Evolutionary conservation across 35 echinoderm and acorn worm species (phyloP).

Genomic region (Apostichopus parvimensis): DNA sequence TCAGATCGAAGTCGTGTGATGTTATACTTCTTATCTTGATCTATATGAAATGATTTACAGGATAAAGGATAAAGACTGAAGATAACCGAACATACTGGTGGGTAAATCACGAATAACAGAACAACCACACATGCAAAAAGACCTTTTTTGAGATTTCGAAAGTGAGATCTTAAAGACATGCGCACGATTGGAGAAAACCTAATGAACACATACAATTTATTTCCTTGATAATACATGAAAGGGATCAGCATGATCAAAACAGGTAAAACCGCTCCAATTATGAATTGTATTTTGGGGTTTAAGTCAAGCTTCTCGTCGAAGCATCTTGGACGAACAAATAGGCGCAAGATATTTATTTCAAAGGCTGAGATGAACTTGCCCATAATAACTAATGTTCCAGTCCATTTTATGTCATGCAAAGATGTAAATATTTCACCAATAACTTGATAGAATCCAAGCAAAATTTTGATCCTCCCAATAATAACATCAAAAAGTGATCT

Average conservation of each 20-base stretch:
- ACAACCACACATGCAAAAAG: neutral
- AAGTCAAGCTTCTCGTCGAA: neutral
- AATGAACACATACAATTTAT: neutral
- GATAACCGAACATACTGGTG: slow-evolving; percentile 10
- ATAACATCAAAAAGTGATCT: slow-evolving; percentile 9
- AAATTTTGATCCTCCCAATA: slow-evolving; percentile 20
- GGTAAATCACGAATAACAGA: slow-evolving; percentile 44
- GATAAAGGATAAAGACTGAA: slow-evolving; percentile 4
- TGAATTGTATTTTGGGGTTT: slow-evolving; percentile 36
- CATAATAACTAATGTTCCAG: neutral
- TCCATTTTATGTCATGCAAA: slow-evolving; percentile 38
- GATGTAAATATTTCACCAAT: slow-evolving; percentile 33
- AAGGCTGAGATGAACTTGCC: neutral
- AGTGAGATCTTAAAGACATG: too few species aligned
- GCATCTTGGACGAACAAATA: slow-evolving; percentile 17
- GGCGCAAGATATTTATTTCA: slow-evolving; percentile 34
- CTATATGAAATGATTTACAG: slow-evolving; percentile 28
- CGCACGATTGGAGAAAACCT: neutral
- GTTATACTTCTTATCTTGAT: neutral
- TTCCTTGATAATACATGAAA: neutral
- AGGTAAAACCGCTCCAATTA: neutral
- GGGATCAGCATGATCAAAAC: neutral
- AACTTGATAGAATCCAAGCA: slow-evolving; percentile 52
- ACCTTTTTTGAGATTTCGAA: neutral
- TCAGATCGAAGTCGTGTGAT: slow-evolving; percentile 22